Evolutionary conservation across 2,113 vertebrate genomes (phyloP).

Genomic region (Antechinus stuartii): DNA sequence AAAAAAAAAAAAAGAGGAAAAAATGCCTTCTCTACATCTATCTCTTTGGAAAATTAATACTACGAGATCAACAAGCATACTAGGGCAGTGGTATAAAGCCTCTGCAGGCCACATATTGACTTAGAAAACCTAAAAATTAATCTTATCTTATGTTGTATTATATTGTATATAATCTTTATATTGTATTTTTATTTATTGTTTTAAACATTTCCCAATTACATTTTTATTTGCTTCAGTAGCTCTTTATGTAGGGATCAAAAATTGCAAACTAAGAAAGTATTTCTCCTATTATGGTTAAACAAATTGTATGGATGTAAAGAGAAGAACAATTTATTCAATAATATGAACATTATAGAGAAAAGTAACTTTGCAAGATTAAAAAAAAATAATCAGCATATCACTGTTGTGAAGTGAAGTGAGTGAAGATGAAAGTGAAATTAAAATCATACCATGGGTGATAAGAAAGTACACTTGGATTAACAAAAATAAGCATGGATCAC

Average conservation of each 20-base stretch:
- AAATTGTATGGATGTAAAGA: not conserved
- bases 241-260: not conserved
- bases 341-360: not conserved
- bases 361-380: not conserved
- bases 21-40: not conserved
- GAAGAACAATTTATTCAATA: not conserved
- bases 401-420: not conserved
- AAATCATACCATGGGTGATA: not conserved
- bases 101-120: not conserved
- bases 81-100: not conserved
- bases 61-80: not conserved
- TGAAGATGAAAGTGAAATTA: not conserved
- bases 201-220: not conserved
- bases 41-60: not conserved
- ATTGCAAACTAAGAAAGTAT: not conserved
- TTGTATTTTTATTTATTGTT: not conserved
- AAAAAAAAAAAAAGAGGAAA: not conserved
- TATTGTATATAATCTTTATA: not conserved
- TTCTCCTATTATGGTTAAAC: not conserved
- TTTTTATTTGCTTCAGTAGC: not conserved
- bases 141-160: not conserved
- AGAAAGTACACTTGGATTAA: not conserved
- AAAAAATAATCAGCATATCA: not conserved
- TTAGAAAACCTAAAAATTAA: not conserved
- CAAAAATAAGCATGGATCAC: not conserved